These are phyloP conservation scores for Buphagus erythrorhynchus DNA, from an alignment of 2,797 vertebrate species.

Conservation along the genomic window DNA sequence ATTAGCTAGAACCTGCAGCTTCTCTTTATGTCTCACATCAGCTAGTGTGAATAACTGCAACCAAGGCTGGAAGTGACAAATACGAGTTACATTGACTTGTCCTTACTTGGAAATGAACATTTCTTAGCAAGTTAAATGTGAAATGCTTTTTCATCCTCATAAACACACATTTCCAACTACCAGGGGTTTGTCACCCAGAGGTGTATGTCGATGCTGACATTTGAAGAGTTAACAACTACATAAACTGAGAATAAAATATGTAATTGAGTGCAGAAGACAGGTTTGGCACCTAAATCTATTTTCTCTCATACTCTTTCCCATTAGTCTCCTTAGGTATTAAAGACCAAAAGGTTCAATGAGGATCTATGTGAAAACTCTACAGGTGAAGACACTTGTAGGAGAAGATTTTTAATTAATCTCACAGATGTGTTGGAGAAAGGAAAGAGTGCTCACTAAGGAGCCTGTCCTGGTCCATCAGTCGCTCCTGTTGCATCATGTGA, in stretches of 20 bases:
- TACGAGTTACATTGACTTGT: not conserved
- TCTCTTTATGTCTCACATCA: not conserved
- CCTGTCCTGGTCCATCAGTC: not conserved
- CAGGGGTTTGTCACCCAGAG: not conserved
- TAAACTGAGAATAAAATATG: not conserved
- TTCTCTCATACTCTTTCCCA: not conserved
- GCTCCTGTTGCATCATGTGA: fast-evolving
- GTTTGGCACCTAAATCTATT: not conserved
- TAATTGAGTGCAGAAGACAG: not conserved
- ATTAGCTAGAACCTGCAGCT: not conserved
- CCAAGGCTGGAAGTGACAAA: not conserved
- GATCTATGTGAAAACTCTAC: not conserved
- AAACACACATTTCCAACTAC: not conserved
- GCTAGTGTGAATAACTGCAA: not conserved
- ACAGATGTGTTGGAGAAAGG: not conserved
- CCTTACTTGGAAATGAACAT: not conserved
- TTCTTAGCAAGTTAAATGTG: not conserved
- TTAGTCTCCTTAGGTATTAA: not conserved
- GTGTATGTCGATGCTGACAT: not conserved
- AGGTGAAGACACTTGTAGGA: not conserved
- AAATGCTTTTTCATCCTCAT: not conserved
- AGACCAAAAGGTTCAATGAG: not conserved
- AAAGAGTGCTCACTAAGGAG: not conserved
- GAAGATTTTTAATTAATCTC: not conserved
- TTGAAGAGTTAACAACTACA: not conserved